Base-by-base conservation (phyloP, 1,140 invertebrate species). In the Drosophila hydei region DNA sequence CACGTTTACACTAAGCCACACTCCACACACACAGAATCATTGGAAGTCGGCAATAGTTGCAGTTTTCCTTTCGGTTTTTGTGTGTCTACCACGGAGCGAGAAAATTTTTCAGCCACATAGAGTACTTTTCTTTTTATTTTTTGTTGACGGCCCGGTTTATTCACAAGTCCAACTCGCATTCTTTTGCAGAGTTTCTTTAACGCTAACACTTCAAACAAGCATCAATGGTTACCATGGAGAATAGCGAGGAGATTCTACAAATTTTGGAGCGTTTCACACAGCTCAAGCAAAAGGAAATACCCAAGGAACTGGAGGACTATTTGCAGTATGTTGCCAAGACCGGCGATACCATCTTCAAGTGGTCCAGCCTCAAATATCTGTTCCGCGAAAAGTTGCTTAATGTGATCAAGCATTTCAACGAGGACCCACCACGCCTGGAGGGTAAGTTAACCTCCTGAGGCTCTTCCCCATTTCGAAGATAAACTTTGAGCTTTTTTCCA, bases 331-430 rank as follows among this genome's bases (percentile, higher is more conserved):
- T 99, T 56, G 98, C 98, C 0, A 96, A 96, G 92, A 98, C 97
- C 59, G 98, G 98, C 55, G 97, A 99, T 92, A 97, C 97, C 7
- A 94, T 98, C 21, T 98, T 97, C 90, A 97, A 97, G 75, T 99
- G 98, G 98, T 92, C 95, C 18, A 92, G 96, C 51, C 94, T 99
- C 16, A 97, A 98, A 91, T 94, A 94, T 78, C 93, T 99, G 56
- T 96, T 98, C 89, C 94, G 96, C 65, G 95, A 97, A 88, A 98
- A 98, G 90, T 92, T 98, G 3, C 93, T 97, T 9, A 94, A 94
- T 59, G 97, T 98, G 11, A 97, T 98, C 80, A 95, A 94, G 30
- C 95, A 98, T 55, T 98, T 98, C 83, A 95, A 96, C 67, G 95
- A 97, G 89, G 95, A 95, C 19, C 95, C 95, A 60, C 95, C 96